Base-by-base conservation (phyloP, 2,113 vertebrate genomes). In the Enhydra lutris region DNA sequence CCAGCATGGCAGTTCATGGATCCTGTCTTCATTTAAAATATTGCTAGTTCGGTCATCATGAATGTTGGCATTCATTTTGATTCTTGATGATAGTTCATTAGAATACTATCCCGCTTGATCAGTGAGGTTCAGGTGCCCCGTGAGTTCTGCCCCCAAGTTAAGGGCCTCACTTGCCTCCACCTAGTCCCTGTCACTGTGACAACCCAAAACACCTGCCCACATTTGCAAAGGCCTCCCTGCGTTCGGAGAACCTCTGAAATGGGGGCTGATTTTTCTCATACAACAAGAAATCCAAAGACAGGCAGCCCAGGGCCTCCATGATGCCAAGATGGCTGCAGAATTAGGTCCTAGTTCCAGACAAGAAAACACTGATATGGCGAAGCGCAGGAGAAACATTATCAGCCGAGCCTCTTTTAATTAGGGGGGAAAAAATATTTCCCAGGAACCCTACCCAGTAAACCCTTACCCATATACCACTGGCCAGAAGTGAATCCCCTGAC, bases 1-100 rank as follows among this genome's bases (percentile, higher is more conserved):
- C 97, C 59, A 9, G 61, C 45, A 61, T 20, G 17, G 13, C 81
- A 80, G 10, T 89, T 93, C 79, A 82, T 21, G 94, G 17, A 87
- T 86, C 50, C 23, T 84, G 15, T 67, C 45, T 82, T 78, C 78
- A 82, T 92, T 94, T 87, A 74, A 95, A 92, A 96, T 86, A 61
- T 29, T 85, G 36, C 4, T 15, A 81, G 81, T 96, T 93, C 84
- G n/a, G 55, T 94, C 71, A 76, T 36, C 59, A 55, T 82, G 55
- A 83, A 90, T 88, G 92, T 81, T 71, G 36, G 29, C 42, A 93
- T 65, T 80, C 65, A 88, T 36, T 86, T 91, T 89, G 12, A 85
- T 50, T 81, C 88, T 69, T 89, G 18, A 81, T 55, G 18, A 29
- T 8, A 67, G 21, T 95, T 55, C 65, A 81, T 92, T 86, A 78